Evolutionary conservation across 2,797 vertebrate genomes (phyloP).

Genomic region (Clamator glandarius): DNA sequence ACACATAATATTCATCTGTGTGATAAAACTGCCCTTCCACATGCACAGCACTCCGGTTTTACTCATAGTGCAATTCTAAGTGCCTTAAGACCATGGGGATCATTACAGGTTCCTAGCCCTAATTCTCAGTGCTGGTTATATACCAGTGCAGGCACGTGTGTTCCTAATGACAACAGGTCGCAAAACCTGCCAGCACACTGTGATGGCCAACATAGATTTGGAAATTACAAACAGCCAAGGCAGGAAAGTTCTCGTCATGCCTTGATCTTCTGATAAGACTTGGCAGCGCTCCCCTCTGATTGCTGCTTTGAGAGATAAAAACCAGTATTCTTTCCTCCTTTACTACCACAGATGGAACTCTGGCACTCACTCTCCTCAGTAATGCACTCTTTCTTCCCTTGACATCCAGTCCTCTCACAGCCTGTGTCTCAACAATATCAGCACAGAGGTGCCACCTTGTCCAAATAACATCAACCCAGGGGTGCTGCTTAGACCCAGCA

Average conservation of each 20-base stretch:
- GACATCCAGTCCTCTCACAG: fast-evolving
- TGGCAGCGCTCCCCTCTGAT: background rate
- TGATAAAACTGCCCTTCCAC: background rate
- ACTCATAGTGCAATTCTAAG: background rate
- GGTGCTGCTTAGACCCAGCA: no score
- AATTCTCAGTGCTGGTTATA: background rate
- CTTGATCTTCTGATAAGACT: background rate
- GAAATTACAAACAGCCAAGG: background rate
- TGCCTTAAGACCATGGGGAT: fast-evolving
- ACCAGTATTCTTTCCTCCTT: background rate
- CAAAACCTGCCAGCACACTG: background rate
- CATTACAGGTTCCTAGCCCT: background rate
- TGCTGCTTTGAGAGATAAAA: background rate
- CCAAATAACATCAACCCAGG: no score
- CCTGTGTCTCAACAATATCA: no score
- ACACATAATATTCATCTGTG: background rate
- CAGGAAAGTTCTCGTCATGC: background rate
- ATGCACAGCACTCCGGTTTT: fast-evolving
- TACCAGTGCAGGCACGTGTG: fast-evolving
- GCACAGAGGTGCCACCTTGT: no score
- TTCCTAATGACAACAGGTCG: background rate
- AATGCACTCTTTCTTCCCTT: fast-evolving
- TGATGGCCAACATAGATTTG: fast-evolving
- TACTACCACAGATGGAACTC: no score
- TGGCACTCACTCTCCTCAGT: fast-evolving